A percentile compares a stretch with the other conserved stretches of the same genome.
Conservation (phyloP, 2,888 invertebrate genomes). For the Calameuta idolon region DNA sequence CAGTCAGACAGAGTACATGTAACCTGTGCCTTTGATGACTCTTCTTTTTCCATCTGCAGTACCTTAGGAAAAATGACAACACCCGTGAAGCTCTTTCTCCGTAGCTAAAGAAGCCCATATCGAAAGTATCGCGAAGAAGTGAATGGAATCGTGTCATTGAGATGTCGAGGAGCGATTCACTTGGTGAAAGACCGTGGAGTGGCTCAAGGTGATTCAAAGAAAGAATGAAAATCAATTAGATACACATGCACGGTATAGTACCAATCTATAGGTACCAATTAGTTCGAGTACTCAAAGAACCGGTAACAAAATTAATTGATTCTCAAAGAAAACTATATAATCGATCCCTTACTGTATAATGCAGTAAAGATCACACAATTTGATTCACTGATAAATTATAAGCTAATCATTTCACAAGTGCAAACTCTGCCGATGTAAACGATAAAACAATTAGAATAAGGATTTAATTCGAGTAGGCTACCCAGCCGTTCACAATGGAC, state of each 20-base stretch:
- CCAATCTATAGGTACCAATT: not conserved
- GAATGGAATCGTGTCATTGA: not conserved
- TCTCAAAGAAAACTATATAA: not conserved
- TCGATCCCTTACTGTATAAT: not conserved
- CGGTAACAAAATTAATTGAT: not conserved
- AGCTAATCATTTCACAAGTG: no score
- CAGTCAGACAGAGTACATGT: not conserved
- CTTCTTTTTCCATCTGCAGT: not conserved
- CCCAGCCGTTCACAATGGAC: constrained; percentile 4
- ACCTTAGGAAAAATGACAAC: not conserved
- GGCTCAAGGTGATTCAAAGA: not conserved
- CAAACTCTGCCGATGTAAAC: not conserved
- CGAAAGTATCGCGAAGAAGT: not conserved
- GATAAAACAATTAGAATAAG: constrained; percentile 1
- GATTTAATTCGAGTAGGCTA: not conserved
- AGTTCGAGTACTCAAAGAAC: not conserved
- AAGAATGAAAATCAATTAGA: not conserved
- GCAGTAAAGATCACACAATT: not conserved
- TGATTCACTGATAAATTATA: not conserved
- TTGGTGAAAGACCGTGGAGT: not conserved
- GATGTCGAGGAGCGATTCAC: not conserved
- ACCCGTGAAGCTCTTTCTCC: not conserved
- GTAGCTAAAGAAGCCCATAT: not conserved
- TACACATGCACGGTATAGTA: not conserved
- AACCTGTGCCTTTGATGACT: not conserved